Evolutionary conservation across 2,888 invertebrate species (phyloP).

Genomic region (Oscheius sp.): DNA sequence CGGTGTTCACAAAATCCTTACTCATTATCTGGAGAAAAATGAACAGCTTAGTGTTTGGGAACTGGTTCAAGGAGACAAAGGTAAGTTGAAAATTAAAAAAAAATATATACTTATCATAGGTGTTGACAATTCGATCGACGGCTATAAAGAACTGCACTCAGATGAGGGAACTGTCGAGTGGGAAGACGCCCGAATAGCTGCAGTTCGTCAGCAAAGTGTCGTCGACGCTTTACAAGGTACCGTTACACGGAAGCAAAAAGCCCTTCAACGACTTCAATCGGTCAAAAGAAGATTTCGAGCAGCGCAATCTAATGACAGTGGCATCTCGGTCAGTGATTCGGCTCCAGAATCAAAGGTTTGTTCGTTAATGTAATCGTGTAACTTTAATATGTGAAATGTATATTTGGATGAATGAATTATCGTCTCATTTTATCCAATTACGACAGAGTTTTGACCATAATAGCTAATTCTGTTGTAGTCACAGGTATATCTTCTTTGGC

Average conservation of each 20-base stretch:
- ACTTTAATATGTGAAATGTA: background rate
- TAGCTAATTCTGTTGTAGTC: too few relatives aligned
- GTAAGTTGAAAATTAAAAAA: conserved; percentile 31
- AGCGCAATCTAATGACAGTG: conserved; percentile 52
- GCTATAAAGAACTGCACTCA: conserved; percentile 56
- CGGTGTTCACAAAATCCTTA: conserved; percentile 50
- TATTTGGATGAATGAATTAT: background rate
- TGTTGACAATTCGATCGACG: conserved; percentile 43
- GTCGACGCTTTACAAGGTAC: conserved; percentile 40
- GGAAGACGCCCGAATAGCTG: conserved; percentile 44
- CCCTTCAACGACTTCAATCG: conserved; percentile 42
- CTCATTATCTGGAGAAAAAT: conserved; percentile 63
- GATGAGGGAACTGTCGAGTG: conserved; percentile 47
- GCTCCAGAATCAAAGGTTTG: conserved; percentile 47
- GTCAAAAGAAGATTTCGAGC: conserved; percentile 46
- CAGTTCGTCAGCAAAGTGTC: conserved; percentile 43
- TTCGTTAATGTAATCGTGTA: conserved; percentile 38
- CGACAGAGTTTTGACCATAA: too few relatives aligned
- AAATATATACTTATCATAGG: background rate
- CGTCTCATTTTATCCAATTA: too few relatives aligned
- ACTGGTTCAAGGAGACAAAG: conserved; percentile 50
- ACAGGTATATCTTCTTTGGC: too few relatives aligned
- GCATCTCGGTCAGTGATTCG: conserved; percentile 43
- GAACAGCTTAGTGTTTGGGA: conserved; percentile 63
- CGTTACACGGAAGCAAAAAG: conserved; percentile 41